phyloP scores from a whole-genome alignment of 2,113 vertebrate species.

The Pantherophis guttatus region DNA sequence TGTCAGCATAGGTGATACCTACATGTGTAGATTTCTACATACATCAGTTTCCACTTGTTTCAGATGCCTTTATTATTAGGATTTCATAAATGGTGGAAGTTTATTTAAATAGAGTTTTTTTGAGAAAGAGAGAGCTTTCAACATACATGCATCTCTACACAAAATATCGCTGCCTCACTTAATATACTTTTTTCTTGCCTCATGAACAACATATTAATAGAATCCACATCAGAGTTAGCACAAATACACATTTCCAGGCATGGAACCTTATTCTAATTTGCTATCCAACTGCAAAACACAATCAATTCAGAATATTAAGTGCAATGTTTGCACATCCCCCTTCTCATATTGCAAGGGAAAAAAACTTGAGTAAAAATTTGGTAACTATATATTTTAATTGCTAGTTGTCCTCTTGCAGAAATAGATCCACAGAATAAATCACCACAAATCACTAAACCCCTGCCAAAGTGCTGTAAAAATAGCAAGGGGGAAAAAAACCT shows the following conservation, averaged over 20 bases:
- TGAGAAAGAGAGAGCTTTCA: background rate
- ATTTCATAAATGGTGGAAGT: background rate
- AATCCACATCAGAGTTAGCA: background rate
- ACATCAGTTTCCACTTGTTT: background rate
- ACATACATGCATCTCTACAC: background rate
- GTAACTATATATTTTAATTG: background rate
- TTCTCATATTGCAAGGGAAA: background rate
- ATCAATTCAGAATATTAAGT: background rate
- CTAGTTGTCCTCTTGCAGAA: background rate
- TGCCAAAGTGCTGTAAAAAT: background rate
- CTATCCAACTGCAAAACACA: background rate
- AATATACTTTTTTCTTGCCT: background rate
- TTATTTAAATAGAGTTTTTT: background rate
- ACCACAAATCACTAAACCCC: background rate
- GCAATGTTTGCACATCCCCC: constrained; percentile 7
- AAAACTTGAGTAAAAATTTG: background rate
- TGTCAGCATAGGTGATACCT: background rate
- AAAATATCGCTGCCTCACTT: background rate
- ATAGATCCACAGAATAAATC: background rate
- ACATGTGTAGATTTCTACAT: background rate
- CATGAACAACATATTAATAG: background rate
- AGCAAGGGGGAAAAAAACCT: background rate
- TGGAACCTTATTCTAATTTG: background rate
- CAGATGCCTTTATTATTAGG: background rate
- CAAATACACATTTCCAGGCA: background rate